Evolutionary conservation across 92 coral and sea anemone species (phyloP).

Genomic region (Muricea muricata): DNA sequence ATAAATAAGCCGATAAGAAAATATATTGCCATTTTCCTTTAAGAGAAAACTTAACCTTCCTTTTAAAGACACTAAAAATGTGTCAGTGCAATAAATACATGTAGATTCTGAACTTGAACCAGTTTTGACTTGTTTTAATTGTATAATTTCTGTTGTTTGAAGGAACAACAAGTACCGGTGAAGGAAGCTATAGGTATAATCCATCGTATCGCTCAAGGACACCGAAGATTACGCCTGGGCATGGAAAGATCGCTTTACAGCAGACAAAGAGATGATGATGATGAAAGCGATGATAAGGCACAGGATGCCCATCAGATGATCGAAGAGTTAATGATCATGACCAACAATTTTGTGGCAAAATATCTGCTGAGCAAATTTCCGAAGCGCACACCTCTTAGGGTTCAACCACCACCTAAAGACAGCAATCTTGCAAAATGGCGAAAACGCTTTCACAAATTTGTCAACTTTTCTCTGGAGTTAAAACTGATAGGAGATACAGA

Average conservation of each 20-base stretch:
- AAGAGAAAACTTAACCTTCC: too few species aligned
- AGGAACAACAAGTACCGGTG: conserved; percentile 27
- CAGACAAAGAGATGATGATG: conserved; percentile 45
- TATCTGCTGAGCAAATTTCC: conserved; percentile 43
- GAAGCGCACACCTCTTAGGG: conserved; percentile 67
- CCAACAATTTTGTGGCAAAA: conserved; percentile 77
- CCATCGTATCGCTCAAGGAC: conserved; percentile 63
- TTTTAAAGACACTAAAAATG: too few species aligned
- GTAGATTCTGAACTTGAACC: too few species aligned
- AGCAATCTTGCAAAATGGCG: conserved; percentile 78
- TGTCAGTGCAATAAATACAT: too few species aligned
- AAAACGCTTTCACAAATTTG: conserved; percentile 58
- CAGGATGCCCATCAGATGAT: conserved; percentile 89
- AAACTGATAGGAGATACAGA: conserved; percentile 1
- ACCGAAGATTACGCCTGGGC: conserved; percentile 67
- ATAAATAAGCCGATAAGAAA: too few species aligned
- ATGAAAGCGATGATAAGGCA: conserved; percentile 39
- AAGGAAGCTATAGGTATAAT: conserved; percentile 47
- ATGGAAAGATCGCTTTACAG: conserved; percentile 68
- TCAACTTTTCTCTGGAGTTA: conserved; percentile 55
- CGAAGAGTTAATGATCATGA: conserved; percentile 88
- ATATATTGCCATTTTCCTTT: too few species aligned
- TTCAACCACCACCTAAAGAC: conserved; percentile 82
- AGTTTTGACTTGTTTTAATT: neutral
- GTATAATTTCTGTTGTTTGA: neutral